Percentiles rank a stretch among this genome's conserved stretches.
Evolutionary conservation across 1,140 invertebrate species (phyloP).

Genomic region (Drosophila pachea): DNA sequence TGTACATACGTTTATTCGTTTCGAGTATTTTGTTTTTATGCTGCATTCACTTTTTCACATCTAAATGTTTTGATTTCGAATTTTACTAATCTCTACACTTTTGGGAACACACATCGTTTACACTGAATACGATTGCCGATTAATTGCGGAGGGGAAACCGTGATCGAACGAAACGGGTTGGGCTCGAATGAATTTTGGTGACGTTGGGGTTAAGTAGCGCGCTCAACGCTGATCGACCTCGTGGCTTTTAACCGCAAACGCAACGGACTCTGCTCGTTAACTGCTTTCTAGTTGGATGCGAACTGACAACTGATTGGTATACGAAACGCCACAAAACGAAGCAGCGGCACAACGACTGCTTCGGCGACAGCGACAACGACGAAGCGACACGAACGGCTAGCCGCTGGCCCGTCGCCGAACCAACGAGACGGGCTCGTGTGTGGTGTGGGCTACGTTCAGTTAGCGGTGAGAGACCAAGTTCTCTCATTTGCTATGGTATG

Average conservation of each 20-base stretch:
- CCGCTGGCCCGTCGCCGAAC: slow-evolving; percentile 5
- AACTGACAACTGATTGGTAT: slow-evolving; percentile 77
- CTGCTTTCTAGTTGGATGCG: slow-evolving; percentile 79
- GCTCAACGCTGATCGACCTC: slow-evolving; percentile 72
- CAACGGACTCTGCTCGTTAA: slow-evolving; percentile 73
- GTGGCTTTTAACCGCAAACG: slow-evolving; percentile 78
- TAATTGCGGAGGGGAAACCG: slow-evolving; percentile 14
- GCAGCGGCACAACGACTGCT: slow-evolving; percentile 32
- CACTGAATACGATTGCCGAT: neutral
- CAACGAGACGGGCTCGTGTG: slow-evolving; percentile 22
- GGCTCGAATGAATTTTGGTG: slow-evolving; percentile 38
- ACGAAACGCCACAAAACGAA: slow-evolving; percentile 46
- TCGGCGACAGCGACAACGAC: slow-evolving; percentile 26
- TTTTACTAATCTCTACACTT: slow-evolving; percentile 38
- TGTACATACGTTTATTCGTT: neutral
- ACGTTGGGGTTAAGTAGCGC: slow-evolving; percentile 52
- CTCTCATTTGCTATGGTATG: neutral
- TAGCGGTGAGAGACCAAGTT: slow-evolving; percentile 9
- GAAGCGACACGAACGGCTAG: slow-evolving; percentile 40
- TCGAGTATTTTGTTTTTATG: slow-evolving; percentile 30
- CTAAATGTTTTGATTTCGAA: slow-evolving; percentile 42
- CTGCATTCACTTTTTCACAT: slow-evolving; percentile 28
- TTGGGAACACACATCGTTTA: slow-evolving; percentile 17
- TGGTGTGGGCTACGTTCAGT: slow-evolving; percentile 9
- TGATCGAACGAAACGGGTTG: slow-evolving; percentile 35